These are phyloP conservation scores for Rhagoletis pomonella DNA, from an alignment of 1,140 invertebrate species.

Conservation along the genomic window DNA sequence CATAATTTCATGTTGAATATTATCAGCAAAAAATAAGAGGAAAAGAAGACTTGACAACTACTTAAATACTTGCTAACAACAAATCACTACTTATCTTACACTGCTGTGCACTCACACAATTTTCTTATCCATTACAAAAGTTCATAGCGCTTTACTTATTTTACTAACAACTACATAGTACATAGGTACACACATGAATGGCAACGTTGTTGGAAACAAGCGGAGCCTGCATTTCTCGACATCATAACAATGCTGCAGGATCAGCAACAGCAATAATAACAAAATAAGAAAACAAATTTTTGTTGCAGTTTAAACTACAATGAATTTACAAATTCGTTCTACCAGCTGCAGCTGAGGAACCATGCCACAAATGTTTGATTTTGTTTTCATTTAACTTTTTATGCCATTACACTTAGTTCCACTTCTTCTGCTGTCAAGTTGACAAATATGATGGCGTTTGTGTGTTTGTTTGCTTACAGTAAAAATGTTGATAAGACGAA, in stretches of 20 bases:
- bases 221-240: neutral
- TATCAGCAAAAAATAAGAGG: neutral
- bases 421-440: too few species aligned
- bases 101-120: neutral
- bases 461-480: too few species aligned
- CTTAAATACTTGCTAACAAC: neutral
- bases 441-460: too few species aligned
- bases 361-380: too few species aligned
- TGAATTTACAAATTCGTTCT: too few species aligned
- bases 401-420: too few species aligned
- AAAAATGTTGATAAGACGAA: too few species aligned
- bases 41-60: neutral
- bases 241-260: neutral
- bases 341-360: too few species aligned
- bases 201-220: too few species aligned
- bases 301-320: neutral
- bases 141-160: neutral
- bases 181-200: too few species aligned
- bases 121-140: neutral
- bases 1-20: neutral
- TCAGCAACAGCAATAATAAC: neutral
- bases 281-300: neutral
- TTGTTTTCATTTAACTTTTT: too few species aligned
- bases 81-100: neutral
- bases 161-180: neutral